Base-by-base conservation (phyloP, 2,113 vertebrate species). In the Tautogolabrus adspersus region DNA sequence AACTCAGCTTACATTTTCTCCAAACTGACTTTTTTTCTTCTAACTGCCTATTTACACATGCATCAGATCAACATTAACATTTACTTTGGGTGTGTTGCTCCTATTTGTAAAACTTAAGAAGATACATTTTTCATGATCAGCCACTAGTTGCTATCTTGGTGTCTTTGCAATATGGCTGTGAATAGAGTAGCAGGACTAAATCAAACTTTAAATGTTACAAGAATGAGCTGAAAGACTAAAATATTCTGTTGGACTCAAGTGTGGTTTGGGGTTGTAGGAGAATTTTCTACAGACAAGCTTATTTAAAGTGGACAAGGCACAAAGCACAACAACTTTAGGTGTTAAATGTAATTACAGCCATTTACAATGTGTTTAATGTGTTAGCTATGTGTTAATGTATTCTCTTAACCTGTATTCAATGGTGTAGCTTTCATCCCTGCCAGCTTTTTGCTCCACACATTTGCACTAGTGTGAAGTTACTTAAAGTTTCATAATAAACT, bases 401-500 rank as follows among this genome's bases (percentile, higher is more conserved):
- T 21, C 34, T 62, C 46, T 61, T 30, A 23, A 40, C 6, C 37
- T 8, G 9, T 1, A 57, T 38, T 57, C 22, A 52, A 56, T 11
- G 10, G 22, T 51, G 21, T 51, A 13, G 22, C 42, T 57, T 55
- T 11, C 8, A 58, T 49, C 40, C 54, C 13, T 44, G 15, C 52
- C 52, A 26, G 30, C 8, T 66, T 23, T 13, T 66, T 61, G 47
- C 34, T 30, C 3, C 37, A 16, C 13, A 56, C 8, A 59, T 73
- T 30, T 64, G 40, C 52, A 47, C 51, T 11, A 23, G 61, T 5
- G 38, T 46, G 16, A 77, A 34, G 42, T 44, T 18, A 26, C 51
- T 71, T 8, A 44, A 70, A 72, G 52, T 66, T 68, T 56, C 40
- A 62, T 42, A 63, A 30, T 23, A 42, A 66, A 63, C 54, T 34